Evolutionary conservation across 1,140 invertebrate genomes (phyloP).

Genomic region (Nasonia vitripennis): DNA sequence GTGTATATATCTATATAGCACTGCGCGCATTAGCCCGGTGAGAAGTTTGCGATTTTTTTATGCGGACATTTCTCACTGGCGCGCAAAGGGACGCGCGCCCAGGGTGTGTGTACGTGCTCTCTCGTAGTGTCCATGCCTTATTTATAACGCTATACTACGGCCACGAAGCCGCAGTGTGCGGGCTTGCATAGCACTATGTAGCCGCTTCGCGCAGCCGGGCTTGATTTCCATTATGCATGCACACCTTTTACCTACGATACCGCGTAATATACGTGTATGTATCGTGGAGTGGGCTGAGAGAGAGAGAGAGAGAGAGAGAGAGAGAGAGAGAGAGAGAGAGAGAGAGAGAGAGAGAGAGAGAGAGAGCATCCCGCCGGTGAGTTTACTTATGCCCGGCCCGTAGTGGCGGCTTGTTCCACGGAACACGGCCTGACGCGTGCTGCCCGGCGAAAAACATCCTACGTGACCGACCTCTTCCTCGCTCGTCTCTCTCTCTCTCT

Average conservation of each 20-base stretch:
- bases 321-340: too few species aligned
- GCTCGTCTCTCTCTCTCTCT: background rate
- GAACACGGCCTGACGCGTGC: constrained; percentile 18
- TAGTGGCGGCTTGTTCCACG: constrained; percentile 28
- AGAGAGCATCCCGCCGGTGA: background rate
- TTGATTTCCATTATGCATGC: constrained; percentile 58
- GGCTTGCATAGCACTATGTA: background rate
- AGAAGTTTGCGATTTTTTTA: constrained; percentile 5
- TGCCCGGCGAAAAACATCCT: constrained; percentile 43
- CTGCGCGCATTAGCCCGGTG: background rate
- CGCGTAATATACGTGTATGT: constrained; percentile 38
- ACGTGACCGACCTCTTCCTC: constrained; percentile 33
- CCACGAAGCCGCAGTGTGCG: background rate
- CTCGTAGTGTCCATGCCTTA: constrained; percentile 2
- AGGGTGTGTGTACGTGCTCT: too few species aligned
- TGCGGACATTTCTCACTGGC: background rate
- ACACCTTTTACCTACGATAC: constrained; percentile 44
- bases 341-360: too few species aligned
- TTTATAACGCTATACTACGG: constrained; percentile 15
- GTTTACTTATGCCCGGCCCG: constrained; percentile 45
- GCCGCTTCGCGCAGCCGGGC: background rate
- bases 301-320: too few species aligned
- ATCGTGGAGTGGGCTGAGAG: background rate
- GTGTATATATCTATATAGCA: background rate
- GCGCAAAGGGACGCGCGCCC: background rate